Conservation (phyloP, 2,113 vertebrate species). For the Acinonyx jubatus region DNA sequence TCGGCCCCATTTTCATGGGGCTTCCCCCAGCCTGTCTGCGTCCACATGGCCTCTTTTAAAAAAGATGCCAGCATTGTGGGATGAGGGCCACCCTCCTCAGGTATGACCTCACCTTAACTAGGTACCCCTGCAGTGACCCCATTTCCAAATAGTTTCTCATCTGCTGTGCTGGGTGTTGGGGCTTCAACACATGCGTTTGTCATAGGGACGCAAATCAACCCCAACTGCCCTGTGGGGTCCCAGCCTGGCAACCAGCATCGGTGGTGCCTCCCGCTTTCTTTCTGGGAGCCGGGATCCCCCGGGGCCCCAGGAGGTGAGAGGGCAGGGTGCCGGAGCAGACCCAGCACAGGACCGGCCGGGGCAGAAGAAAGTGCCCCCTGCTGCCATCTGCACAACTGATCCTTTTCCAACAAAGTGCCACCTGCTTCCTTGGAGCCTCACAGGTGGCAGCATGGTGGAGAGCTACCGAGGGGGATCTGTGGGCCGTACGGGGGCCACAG, state of each 20-base stretch:
- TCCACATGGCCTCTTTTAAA: neutral
- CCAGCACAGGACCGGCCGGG: neutral
- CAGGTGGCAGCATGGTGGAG: too few species aligned
- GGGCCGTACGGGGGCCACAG: neutral
- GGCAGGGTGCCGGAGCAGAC: neutral
- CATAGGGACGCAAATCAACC: neutral
- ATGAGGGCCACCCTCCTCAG: neutral
- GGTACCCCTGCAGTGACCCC: too few species aligned
- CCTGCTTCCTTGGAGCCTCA: neutral
- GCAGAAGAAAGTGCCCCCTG: neutral
- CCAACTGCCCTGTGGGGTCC: neutral
- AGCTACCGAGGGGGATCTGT: neutral
- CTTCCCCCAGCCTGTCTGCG: neutral
- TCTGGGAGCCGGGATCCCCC: neutral
- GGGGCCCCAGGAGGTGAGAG: neutral
- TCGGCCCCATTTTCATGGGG: neutral
- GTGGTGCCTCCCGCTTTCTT: neutral
- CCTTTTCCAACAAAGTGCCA: slow-evolving; percentile 45
- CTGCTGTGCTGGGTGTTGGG: neutral
- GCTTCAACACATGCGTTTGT: neutral
- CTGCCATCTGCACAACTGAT: neutral
- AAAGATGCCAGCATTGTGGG: neutral
- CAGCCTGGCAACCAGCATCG: neutral
- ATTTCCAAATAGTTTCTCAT: neutral
- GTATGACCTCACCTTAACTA: neutral